Conservation (phyloP, 2,888 invertebrate species). For the Amblyjoppa fuscipennis region DNA sequence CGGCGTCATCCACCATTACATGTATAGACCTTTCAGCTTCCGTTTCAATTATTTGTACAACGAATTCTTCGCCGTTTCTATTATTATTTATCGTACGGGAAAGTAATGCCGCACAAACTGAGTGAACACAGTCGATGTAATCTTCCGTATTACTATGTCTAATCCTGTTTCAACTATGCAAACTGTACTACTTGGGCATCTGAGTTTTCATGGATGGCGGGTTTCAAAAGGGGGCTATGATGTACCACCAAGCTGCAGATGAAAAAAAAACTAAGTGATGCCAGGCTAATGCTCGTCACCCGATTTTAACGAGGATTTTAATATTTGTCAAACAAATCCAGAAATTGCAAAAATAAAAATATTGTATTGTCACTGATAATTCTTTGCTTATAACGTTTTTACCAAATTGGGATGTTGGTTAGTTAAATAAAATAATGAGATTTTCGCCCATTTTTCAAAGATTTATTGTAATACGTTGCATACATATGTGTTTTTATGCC, state of each 20-base stretch:
- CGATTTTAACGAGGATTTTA: not conserved
- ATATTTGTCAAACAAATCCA: not conserved
- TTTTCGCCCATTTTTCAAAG: not conserved
- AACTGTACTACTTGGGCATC: slow-evolving; percentile 19
- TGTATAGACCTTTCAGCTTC: slow-evolving; percentile 59
- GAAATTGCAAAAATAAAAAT: not conserved
- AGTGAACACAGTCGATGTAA: slow-evolving; percentile 50
- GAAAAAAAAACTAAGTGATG: not conserved
- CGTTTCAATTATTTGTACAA: slow-evolving; percentile 62
- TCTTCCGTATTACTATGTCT: slow-evolving; percentile 43
- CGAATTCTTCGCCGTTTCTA: slow-evolving; percentile 43
- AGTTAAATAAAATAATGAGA: not conserved
- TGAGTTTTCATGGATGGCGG: slow-evolving; percentile 26
- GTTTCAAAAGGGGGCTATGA: not conserved
- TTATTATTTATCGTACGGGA: slow-evolving; percentile 54
- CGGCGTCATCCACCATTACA: slow-evolving; percentile 62
- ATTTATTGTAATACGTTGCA: not conserved
- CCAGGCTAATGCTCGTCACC: not conserved
- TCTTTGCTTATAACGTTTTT: not conserved
- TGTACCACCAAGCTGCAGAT: not conserved
- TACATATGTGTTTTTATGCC: no score
- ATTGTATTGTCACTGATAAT: not conserved
- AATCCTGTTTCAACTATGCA: slow-evolving; percentile 37
- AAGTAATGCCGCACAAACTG: slow-evolving; percentile 16
- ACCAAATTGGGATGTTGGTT: not conserved